Evolutionary conservation across 2,797 vertebrate species (phyloP), one percentile per base, ranked within the genome.

Genomic region (Coluber constrictor): DNA sequence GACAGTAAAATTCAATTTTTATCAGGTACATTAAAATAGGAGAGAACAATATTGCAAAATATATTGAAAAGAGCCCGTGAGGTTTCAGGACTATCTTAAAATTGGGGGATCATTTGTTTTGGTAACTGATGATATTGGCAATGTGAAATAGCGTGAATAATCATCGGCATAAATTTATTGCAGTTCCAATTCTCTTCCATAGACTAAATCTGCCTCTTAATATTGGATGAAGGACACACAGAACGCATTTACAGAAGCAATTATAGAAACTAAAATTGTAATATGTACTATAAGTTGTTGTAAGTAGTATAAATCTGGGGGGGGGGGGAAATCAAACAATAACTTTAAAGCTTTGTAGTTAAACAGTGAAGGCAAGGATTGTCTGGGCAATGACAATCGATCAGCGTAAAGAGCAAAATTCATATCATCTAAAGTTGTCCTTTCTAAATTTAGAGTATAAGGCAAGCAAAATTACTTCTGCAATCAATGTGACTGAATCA

Each of bases 401-500:
- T 88, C 55, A 90, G 20, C 23, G 54, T 88, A 57, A 74, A 90
- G 27, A 37, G 13, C 54, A 59, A 87, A 90, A 88, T 93, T 90
- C 37, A 32, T 18, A 60, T 43, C 32, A 27, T 29, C 37, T 56
- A 88, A 60, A 59, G 86, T 91, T 74, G 54, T 93, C 43, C 55
- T 93, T 90, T 93, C 61, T 29, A 91, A 90, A 91, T 86, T 91
- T 87, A 74, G 32, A 4, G 6, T 8, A 88, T 54, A 79, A 90
- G 79, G 60, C 89, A 87, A 57, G 60, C 27, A 29, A 93, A 63
- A 74, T 79, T 88, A 63, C 20, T 51, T 88, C 92, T 88, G 63
- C 92, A 93, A 93, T 93, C 92, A 93, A n/a, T 59, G 61, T 87
- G 89, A 51, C 61, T 90, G 89, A 90, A 90, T 87, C 89, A 93